phyloP scores from a whole-genome alignment of 1,140 invertebrate species.

The Elysia chlorotica region DNA sequence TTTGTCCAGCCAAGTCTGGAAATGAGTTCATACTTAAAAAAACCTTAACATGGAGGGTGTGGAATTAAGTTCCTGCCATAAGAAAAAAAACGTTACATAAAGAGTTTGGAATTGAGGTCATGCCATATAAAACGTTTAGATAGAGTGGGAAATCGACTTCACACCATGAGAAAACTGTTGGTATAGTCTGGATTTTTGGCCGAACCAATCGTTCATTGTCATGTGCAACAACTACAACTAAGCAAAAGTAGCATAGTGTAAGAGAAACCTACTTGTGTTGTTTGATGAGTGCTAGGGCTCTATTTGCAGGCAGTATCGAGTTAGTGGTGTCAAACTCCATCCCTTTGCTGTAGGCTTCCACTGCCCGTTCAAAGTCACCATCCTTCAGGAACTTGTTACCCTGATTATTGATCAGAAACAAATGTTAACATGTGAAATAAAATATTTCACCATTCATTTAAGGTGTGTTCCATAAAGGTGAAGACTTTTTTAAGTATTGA shows the following conservation, averaged over 20 bases:
- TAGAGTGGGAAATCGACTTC: background rate
- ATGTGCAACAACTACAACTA: background rate
- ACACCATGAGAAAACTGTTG: background rate
- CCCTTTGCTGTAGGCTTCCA: constrained; percentile 79
- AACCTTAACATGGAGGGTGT: too few species aligned
- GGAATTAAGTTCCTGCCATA: too few species aligned
- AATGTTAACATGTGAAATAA: too few species aligned
- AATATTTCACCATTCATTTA: too few species aligned
- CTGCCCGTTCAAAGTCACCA: constrained; percentile 78
- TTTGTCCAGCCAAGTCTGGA: too few species aligned
- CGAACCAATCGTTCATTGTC: background rate
- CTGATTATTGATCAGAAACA: too few species aligned
- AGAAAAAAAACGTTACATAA: too few species aligned
- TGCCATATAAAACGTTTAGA: background rate
- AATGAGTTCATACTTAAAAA: too few species aligned
- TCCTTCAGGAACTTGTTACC: constrained; percentile 83
- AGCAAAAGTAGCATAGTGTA: background rate
- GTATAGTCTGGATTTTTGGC: background rate
- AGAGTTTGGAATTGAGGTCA: background rate
- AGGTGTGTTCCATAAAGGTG: too few species aligned
- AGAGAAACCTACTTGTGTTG: constrained; percentile 72
- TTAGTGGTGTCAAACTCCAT: constrained; percentile 78
- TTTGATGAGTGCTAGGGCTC: constrained; percentile 86
- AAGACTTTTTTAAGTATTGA: too few species aligned
- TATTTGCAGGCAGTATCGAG: constrained; percentile 83